These are phyloP conservation scores for Suillia variegata DNA, from an alignment of 2,888 invertebrate species.

Conservation along the genomic window DNA sequence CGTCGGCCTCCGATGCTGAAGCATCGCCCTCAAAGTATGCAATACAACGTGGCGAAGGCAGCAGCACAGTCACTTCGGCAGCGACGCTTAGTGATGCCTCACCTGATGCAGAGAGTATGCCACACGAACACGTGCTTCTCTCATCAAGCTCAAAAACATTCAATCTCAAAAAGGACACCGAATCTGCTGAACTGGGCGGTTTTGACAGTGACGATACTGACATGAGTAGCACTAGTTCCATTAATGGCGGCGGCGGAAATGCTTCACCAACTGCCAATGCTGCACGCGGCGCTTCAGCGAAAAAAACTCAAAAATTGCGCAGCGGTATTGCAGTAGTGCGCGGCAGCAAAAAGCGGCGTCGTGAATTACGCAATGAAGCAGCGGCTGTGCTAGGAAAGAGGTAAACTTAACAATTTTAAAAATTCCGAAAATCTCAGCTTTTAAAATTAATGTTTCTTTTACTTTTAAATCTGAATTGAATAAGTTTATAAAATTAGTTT, in stretches of 20 bases:
- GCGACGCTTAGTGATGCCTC: slow-evolving; percentile 19
- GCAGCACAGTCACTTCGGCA: slow-evolving; percentile 25
- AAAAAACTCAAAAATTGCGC: no score
- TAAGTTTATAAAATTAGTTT: no score
- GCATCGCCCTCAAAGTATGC: slow-evolving; percentile 56
- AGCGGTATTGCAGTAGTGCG: no score
- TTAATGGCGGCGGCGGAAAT: slow-evolving; percentile 45
- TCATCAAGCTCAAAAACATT: slow-evolving; percentile 39
- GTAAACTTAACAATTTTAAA: no score
- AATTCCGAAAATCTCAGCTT: no score
- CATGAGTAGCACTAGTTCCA: slow-evolving; percentile 58
- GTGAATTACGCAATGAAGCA: slow-evolving; percentile 33
- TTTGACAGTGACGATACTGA: slow-evolving; percentile 60
- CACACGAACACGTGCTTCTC: slow-evolving; percentile 26
- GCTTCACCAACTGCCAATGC: no score
- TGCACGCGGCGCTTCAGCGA: slow-evolving; percentile 21
- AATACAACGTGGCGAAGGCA: slow-evolving; percentile 28
- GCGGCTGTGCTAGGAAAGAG: no score
- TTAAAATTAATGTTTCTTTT: no score
- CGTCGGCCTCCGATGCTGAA: slow-evolving; percentile 46
- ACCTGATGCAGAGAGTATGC: slow-evolving; percentile 17
- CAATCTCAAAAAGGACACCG: slow-evolving; percentile 41
- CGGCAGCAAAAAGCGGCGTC: slow-evolving; percentile 47
- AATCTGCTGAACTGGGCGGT: slow-evolving; percentile 32
- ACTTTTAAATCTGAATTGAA: no score